A percentile compares a stretch with the other conserved stretches of the same genome.
These are phyloP conservation scores for Upupa epops DNA, from an alignment of 2,113 vertebrate species.

Conservation along the genomic window DNA sequence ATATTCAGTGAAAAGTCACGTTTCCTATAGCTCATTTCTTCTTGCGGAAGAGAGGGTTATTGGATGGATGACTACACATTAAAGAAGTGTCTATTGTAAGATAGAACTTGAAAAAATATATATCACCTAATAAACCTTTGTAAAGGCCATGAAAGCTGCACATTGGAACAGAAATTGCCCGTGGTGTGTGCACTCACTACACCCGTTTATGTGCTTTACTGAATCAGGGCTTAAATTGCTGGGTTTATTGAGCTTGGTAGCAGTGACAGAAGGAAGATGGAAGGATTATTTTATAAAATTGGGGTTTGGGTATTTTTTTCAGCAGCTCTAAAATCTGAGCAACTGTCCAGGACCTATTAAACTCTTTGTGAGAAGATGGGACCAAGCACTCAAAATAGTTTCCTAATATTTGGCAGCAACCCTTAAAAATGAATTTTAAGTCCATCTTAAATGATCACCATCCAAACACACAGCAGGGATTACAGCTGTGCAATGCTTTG, in stretches of 20 bases:
- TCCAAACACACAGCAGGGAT: not conserved
- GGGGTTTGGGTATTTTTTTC: not conserved
- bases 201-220: not conserved
- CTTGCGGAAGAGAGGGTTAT: not conserved
- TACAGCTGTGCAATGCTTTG: not conserved
- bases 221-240: constrained; percentile 25
- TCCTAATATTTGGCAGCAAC: not conserved
- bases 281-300: not conserved
- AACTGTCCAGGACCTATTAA: not conserved
- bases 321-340: not conserved
- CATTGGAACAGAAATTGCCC: not conserved
- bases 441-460: not conserved
- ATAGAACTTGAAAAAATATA: not conserved
- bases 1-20: not conserved
- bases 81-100: not conserved
- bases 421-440: not conserved
- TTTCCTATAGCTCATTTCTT: not conserved
- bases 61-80: not conserved
- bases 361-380: not conserved
- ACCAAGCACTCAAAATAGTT: not conserved
- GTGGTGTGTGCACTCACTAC: not conserved
- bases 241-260: not conserved
- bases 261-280: not conserved
- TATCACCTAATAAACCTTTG: not conserved
- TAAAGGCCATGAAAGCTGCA: not conserved